Base-by-base conservation (phyloP, 2,888 invertebrate species). In the Nymphalis c-album region DNA sequence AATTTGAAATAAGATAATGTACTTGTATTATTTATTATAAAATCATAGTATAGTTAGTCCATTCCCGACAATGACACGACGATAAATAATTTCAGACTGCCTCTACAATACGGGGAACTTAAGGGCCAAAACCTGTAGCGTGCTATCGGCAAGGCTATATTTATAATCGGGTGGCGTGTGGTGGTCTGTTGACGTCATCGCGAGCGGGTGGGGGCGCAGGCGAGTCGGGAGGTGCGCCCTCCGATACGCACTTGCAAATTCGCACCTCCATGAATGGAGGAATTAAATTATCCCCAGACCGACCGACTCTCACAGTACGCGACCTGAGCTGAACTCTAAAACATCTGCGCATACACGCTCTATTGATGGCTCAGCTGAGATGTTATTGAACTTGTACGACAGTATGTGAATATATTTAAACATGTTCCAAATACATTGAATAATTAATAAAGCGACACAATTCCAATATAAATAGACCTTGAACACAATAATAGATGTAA, bases 221-320 rank as follows among this genome's bases (percentile, higher is more conserved):
- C 74, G 67, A 73, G 77, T 71, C 68, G 74, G 75, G 75, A 68
- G 76, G 74, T 75, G 75, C 77, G 77, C 79, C 90, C 87, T 87
- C 85, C 84, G 78, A 82, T 90, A 91, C 91, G 90, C 90, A 90
- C 90, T 91, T 88, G 85, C 88, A 85, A 90, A 90, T 90, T 91
- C 86, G 85, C 90, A 89, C 89, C 89, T 88, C 85, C 83, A 90
- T 91, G 89, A 91, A 91, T 91, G 91, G 84, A 88, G 78, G 84
- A 87, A 88, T 88, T 85, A 87, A 86, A 88, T 89, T 90, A 88
- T 87, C 81, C 82, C 84, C 80, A 84, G 80, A 76, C 78, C 79
- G 76, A 80, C 77, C 53, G 53, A 77, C 78, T 81, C 81, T 81
- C 81, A 85, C 85, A 84, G 83, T 81, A 81, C 78, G 80, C 80